These are phyloP conservation scores for Stichodactyla helianthus DNA, from an alignment of 64 coral and sea anemone species.

Conservation along the genomic window DNA sequence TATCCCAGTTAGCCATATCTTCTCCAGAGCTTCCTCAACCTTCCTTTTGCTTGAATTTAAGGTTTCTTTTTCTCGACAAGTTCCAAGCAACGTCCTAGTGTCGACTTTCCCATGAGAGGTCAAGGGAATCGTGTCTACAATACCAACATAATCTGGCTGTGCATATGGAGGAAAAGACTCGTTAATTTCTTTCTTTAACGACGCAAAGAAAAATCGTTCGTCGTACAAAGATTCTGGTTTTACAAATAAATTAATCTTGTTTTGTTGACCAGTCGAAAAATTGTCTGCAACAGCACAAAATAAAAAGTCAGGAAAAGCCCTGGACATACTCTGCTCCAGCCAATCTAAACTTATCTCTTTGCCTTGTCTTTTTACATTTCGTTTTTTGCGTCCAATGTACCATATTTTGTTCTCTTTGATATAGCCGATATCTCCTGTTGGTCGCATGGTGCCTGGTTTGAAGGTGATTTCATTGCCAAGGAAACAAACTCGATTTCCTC, in stretches of 20 bases:
- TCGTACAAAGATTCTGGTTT: neutral
- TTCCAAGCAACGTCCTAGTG: constrained; percentile 35
- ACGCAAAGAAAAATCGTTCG: neutral
- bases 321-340: constrained; percentile 55
- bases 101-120: constrained; percentile 86
- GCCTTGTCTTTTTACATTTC: constrained; percentile 77
- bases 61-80: neutral
- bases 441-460: constrained; percentile 41
- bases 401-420: constrained; percentile 56
- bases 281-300: neutral
- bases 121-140: constrained; percentile 65
- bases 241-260: neutral
- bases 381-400: constrained; percentile 74
- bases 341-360: constrained; percentile 60
- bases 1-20: neutral
- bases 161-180: constrained; percentile 40
- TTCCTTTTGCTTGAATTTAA: neutral
- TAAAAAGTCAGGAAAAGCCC: neutral
- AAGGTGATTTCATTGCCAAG: constrained; percentile 57
- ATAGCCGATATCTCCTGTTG: constrained; percentile 70
- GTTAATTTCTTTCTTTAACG: constrained; percentile 13
- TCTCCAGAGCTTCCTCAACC: neutral
- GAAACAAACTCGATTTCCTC: constrained; percentile 64
- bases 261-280: neutral
- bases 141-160: constrained; percentile 60